These are phyloP conservation scores for Drosophila nikananu DNA, from an alignment of 1,140 invertebrate species.

Conservation along the genomic window DNA sequence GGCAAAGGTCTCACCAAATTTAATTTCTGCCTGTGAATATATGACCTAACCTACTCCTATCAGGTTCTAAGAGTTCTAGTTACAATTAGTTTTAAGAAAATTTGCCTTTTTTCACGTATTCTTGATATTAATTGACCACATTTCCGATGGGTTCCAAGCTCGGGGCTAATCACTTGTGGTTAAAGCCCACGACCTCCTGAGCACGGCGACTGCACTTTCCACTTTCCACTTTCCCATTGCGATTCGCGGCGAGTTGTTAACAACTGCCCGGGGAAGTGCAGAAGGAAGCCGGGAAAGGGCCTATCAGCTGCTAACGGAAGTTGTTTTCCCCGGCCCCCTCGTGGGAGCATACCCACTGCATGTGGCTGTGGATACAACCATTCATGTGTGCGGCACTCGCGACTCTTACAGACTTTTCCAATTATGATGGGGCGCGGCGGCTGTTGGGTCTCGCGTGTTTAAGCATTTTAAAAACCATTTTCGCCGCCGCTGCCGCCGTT, in stretches of 20 bases:
- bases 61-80: background rate
- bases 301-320: constrained; percentile 50
- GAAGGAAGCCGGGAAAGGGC: constrained; percentile 6
- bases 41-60: background rate
- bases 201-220: constrained; percentile 47
- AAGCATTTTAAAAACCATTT: constrained; percentile 66
- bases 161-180: constrained; percentile 35
- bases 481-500: constrained; percentile 37
- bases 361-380: constrained; percentile 3
- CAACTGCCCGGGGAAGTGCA: constrained; percentile 24
- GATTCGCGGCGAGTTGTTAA: constrained; percentile 61
- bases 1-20: too few relatives aligned
- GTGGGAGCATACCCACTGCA: background rate
- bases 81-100: background rate
- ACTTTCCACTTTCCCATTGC: constrained; percentile 28
- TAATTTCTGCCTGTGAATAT: too few relatives aligned
- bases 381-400: constrained; percentile 18
- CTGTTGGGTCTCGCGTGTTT: constrained; percentile 60
- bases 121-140: constrained; percentile 8
- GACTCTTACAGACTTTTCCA: constrained; percentile 52
- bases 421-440: constrained; percentile 65
- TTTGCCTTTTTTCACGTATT: background rate
- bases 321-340: constrained; percentile 15
- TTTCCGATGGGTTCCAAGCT: constrained; percentile 12
- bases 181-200: constrained; percentile 29